Conservation (phyloP, 2,888 invertebrate genomes). For the Cheilosia impressa region DNA sequence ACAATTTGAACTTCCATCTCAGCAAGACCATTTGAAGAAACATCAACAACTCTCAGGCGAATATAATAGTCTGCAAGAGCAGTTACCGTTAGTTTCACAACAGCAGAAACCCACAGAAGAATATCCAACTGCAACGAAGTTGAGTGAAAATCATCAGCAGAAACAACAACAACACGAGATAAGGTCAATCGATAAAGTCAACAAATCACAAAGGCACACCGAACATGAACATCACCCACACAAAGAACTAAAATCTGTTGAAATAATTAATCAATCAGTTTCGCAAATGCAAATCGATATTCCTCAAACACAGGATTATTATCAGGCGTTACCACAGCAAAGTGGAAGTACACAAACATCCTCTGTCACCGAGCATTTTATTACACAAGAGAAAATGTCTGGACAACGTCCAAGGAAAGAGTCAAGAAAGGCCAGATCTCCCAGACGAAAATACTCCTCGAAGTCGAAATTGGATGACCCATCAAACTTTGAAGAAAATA, state of each 20-base stretch:
- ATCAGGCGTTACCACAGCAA: background rate
- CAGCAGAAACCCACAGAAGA: conserved; percentile 33
- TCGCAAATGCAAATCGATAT: conserved; percentile 9
- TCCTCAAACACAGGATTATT: conserved; percentile 13
- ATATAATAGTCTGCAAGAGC: background rate
- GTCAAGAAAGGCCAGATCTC: conserved; percentile 58
- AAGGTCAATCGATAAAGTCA: background rate
- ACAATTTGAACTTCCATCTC: conserved; percentile 64
- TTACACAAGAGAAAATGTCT: conserved; percentile 36
- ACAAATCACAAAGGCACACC: background rate
- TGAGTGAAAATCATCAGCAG: conserved; percentile 45
- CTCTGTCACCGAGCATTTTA: conserved; percentile 30
- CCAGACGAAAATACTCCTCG: conserved; percentile 41
- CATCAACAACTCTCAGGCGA: conserved; percentile 32
- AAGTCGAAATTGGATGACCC: conserved; percentile 24
- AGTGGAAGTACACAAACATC: background rate
- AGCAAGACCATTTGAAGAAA: conserved; percentile 22
- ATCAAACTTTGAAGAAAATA: conserved; percentile 16
- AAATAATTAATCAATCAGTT: background rate
- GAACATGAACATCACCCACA: conserved; percentile 14
- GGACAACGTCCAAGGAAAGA: conserved; percentile 27
- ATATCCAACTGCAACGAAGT: conserved; percentile 66
- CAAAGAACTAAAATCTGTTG: background rate
- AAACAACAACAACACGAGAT: background rate
- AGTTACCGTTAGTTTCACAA: background rate